These are phyloP conservation scores for Scatophagus argus DNA, from an alignment of 2,113 vertebrate genomes.

Conservation along the genomic window DNA sequence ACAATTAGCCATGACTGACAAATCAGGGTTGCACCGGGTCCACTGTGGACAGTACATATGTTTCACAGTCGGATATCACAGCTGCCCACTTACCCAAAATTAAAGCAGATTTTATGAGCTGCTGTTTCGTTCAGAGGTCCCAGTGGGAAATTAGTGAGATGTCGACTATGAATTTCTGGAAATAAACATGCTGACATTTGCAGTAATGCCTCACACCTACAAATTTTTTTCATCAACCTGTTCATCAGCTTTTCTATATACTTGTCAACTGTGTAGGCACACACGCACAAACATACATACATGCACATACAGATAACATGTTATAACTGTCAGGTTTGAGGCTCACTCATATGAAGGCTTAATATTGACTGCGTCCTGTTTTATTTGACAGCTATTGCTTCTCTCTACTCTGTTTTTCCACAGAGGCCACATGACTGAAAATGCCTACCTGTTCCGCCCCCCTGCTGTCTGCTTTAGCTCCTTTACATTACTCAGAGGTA, in stretches of 20 bases:
- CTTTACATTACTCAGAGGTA: constrained; percentile 67
- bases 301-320: background rate
- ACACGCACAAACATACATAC: background rate
- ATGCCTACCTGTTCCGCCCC: constrained; percentile 9
- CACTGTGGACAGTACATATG: constrained; percentile 46
- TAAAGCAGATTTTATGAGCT: constrained; percentile 57
- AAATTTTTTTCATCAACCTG: constrained; percentile 24
- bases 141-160: constrained; percentile 32
- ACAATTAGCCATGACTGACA: constrained; percentile 41
- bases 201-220: constrained; percentile 43
- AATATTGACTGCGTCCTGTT: constrained; percentile 49
- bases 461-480: constrained; percentile 42
- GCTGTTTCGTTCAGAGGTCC: constrained; percentile 40
- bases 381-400: constrained; percentile 58
- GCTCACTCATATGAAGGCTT: constrained; percentile 16
- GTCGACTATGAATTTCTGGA: constrained; percentile 44
- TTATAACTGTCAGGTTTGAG: constrained; percentile 15
- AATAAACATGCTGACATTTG: constrained; percentile 60
- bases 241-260: constrained; percentile 8
- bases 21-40: constrained; percentile 32
- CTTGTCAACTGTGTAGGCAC: background rate
- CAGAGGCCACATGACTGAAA: constrained; percentile 39
- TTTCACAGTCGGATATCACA: constrained; percentile 57
- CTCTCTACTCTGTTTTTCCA: constrained; percentile 25
- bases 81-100: constrained; percentile 55